These are phyloP conservation scores for Oreochromis niloticus DNA, from an alignment of 2,113 vertebrate species.

Conservation along the genomic window DNA sequence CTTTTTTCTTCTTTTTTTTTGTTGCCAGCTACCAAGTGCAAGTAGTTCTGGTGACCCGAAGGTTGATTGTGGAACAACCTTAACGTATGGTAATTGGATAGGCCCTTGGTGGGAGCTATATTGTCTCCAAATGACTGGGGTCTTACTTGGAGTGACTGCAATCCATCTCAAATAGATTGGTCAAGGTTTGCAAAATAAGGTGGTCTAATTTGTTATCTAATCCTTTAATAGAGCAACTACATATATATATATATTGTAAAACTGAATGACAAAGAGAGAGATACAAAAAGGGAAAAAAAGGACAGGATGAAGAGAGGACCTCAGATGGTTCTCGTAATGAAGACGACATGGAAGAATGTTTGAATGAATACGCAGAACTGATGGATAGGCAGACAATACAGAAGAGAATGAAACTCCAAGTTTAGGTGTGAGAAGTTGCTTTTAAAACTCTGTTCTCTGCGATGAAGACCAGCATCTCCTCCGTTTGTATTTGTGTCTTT, in stretches of 20 bases:
- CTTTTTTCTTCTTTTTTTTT: fast-evolving
- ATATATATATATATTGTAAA: not conserved
- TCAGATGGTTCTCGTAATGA: not conserved
- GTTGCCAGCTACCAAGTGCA: not conserved
- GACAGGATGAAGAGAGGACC: fast-evolving
- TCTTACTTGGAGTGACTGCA: not conserved
- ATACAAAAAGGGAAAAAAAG: not conserved
- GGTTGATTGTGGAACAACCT: not conserved
- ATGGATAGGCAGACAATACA: not conserved
- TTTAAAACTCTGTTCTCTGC: not conserved
- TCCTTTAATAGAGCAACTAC: not conserved
- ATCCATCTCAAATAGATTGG: not conserved
- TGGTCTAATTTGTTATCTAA: not conserved
- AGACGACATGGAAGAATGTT: not conserved
- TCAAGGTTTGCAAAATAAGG: fast-evolving
- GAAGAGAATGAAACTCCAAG: not conserved
- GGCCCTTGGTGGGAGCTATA: fast-evolving
- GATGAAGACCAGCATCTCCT: not conserved
- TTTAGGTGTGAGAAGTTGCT: not conserved
- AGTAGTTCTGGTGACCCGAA: fast-evolving
- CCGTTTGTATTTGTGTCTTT: not conserved
- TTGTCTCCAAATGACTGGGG: not conserved
- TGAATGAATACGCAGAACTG: not conserved
- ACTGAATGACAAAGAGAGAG: not conserved
- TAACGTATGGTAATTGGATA: not conserved